Conservation (phyloP, 2,113 vertebrate genomes). For the Neolamprologus devosi region DNA sequence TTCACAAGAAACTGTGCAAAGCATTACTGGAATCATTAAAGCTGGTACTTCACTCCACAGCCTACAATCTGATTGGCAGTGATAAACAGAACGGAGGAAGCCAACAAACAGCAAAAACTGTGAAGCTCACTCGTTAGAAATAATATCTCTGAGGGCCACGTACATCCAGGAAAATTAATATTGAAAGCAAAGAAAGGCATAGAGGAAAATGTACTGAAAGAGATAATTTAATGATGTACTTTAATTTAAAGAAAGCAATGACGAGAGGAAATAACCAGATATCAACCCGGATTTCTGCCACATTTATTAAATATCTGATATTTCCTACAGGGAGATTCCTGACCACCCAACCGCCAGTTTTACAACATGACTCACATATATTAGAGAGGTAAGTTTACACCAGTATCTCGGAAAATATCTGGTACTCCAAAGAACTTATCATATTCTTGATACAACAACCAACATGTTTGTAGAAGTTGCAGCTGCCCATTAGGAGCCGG, state of each 20-base stretch:
- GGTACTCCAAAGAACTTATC: not conserved
- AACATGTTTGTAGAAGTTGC: not conserved
- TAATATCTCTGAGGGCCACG: not conserved
- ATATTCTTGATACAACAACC: not conserved
- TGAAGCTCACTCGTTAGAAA: not conserved
- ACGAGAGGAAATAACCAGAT: conserved; percentile 1
- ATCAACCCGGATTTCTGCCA: not conserved
- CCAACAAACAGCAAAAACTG: not conserved
- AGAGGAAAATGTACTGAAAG: not conserved
- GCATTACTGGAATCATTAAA: not conserved
- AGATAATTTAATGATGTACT: not conserved
- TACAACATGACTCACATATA: not conserved
- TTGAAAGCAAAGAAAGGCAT: not conserved
- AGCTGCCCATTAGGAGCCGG: not conserved
- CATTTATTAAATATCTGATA: conserved; percentile 15
- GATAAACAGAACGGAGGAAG: not conserved
- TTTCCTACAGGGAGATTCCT: conserved; percentile 23
- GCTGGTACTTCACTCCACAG: not conserved
- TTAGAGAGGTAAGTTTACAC: not conserved
- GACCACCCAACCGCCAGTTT: conserved; percentile 33
- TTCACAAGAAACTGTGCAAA: not conserved
- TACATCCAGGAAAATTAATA: not conserved
- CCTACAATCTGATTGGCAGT: not conserved
- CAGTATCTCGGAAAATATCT: not conserved
- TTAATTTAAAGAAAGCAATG: not conserved